phyloP scores from a whole-genome alignment of 1,140 invertebrate species.

The Drosophila jambulina region DNA sequence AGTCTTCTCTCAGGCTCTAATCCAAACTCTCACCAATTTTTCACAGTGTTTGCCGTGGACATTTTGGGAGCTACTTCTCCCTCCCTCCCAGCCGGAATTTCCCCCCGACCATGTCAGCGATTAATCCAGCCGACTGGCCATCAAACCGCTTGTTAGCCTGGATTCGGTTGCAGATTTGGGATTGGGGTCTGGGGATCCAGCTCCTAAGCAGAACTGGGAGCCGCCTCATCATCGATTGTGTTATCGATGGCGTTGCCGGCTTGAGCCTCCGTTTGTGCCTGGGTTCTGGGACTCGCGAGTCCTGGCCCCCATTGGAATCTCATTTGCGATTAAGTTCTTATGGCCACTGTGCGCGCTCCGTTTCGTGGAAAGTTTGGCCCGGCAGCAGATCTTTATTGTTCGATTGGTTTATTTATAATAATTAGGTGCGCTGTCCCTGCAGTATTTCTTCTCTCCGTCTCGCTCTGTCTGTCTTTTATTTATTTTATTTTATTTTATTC shows the following conservation, averaged over 20 bases:
- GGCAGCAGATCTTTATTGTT: constrained; percentile 83
- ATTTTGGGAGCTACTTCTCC: constrained; percentile 24
- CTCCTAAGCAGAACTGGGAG: constrained; percentile 16
- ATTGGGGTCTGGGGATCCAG: constrained; percentile 25
- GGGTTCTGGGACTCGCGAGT: constrained; percentile 10
- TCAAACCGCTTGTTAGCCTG: constrained; percentile 71
- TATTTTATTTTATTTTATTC: constrained; percentile 32
- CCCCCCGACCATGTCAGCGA: constrained; percentile 73
- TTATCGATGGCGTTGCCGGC: constrained; percentile 82
- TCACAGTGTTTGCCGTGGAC: constrained; percentile 7
- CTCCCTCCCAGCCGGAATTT: constrained; percentile 21
- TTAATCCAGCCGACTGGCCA: constrained; percentile 75
- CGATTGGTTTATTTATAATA: constrained; percentile 85
- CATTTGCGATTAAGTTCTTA: constrained; percentile 84
- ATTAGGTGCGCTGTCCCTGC: constrained; percentile 80
- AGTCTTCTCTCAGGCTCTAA: not conserved
- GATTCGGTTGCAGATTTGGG: constrained; percentile 28
- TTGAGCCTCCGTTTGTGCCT: constrained; percentile 5
- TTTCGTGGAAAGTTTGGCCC: constrained; percentile 76
- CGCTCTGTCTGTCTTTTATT: constrained; percentile 4
- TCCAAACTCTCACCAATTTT: not conserved
- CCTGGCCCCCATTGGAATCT: constrained; percentile 61
- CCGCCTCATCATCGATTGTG: constrained; percentile 80
- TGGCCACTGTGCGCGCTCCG: constrained; percentile 53
- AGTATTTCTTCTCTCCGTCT: not conserved